Evolutionary conservation across 2,888 invertebrate genomes (phyloP).

Genomic region (Nomada ruficornis): DNA sequence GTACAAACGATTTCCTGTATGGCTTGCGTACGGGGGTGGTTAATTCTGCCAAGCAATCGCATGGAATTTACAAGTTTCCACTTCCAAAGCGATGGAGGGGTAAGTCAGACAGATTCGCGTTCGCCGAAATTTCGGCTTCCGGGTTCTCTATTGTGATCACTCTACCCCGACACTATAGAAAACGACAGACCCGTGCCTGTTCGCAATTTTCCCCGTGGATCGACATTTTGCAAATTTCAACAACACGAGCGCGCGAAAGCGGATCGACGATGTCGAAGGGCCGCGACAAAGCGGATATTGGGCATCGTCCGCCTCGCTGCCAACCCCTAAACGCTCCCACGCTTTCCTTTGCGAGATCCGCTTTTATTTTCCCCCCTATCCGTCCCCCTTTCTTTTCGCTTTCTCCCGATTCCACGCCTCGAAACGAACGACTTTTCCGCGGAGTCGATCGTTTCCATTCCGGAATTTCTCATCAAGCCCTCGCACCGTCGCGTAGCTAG

Average conservation of each 20-base stretch:
- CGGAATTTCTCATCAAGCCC: slow-evolving; percentile 69
- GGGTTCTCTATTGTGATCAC: neutral
- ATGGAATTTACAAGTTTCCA: slow-evolving; percentile 48
- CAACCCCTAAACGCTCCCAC: slow-evolving; percentile 40
- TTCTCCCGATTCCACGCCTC: slow-evolving; percentile 28
- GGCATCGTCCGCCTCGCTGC: slow-evolving; percentile 46
- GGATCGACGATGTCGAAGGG: neutral
- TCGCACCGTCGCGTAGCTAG: slow-evolving; percentile 40
- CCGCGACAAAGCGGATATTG: slow-evolving; percentile 66
- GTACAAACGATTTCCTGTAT: neutral
- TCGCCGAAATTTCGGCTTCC: neutral
- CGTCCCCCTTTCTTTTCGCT: neutral
- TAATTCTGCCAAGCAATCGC: neutral
- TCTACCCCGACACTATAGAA: neutral
- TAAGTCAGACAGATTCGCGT: neutral
- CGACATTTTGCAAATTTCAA: neutral
- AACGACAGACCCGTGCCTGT: neutral
- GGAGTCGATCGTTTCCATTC: slow-evolving; percentile 67
- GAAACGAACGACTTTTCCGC: slow-evolving; percentile 49
- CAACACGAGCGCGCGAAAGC: neutral
- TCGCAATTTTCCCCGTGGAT: neutral
- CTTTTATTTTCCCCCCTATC: slow-evolving; percentile 11
- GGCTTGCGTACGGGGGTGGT: neutral
- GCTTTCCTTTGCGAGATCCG: slow-evolving; percentile 38
- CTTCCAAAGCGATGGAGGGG: slow-evolving; percentile 13